A percentile compares a stretch with the other conserved stretches of the same genome.
phyloP scores from a whole-genome alignment of 1,140 invertebrate species.

The Callitettix versicolor region DNA sequence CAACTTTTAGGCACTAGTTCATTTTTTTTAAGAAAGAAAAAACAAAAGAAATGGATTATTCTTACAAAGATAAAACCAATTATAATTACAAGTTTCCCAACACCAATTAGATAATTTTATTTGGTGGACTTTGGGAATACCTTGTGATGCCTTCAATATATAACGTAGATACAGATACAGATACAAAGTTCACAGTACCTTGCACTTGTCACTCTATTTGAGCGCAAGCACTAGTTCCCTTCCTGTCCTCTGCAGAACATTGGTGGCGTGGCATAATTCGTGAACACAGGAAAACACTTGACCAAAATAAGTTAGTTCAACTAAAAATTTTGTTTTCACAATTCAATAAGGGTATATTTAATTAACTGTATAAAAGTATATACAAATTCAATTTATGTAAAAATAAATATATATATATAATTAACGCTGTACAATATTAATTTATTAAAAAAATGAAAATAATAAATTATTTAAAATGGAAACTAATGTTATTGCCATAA shows the following conservation, averaged over 20 bases:
- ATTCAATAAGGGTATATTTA: conserved; percentile 3
- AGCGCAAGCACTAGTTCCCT: conserved; percentile 41
- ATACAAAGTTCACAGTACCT: conserved; percentile 37
- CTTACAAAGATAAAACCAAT: too few relatives aligned
- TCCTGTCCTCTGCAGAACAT: conserved; percentile 34
- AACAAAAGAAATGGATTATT: too few relatives aligned
- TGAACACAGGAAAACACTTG: conserved; percentile 41
- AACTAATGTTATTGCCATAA: not conserved
- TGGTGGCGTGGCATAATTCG: conserved; percentile 33
- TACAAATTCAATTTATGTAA: conserved; percentile 6
- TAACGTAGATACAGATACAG: not conserved
- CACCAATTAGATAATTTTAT: too few relatives aligned
- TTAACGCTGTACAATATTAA: conserved; percentile 15
- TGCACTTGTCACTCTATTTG: conserved; percentile 48
- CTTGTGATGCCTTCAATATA: conserved; percentile 7
- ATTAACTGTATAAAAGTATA: conserved; percentile 15
- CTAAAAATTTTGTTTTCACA: conserved; percentile 13
- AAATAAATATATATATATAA: conserved; percentile 11
- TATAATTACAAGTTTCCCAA: too few relatives aligned
- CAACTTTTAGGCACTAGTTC: too few relatives aligned
- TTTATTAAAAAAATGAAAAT: conserved; percentile 11
- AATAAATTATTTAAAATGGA: conserved; percentile 2
- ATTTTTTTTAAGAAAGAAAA: too few relatives aligned
- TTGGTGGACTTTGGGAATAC: not conserved
- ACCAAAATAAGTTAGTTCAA: conserved; percentile 27